Conservation (phyloP, 2,888 invertebrate species). For the Ernsta delagoae region DNA sequence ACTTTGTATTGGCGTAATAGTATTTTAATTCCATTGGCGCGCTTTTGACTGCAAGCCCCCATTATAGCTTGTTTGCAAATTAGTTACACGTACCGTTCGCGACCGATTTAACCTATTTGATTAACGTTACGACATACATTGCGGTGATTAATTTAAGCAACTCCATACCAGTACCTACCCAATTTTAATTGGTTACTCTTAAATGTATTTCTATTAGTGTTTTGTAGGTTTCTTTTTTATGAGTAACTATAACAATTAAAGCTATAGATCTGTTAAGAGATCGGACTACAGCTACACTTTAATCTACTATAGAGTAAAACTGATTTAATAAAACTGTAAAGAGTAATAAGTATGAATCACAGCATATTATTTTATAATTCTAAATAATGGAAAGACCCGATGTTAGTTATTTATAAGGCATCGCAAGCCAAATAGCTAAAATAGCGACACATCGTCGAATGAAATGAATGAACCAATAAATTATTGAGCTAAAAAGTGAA, state of each 20-base stretch:
- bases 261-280: too few species aligned
- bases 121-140: constrained; percentile 29
- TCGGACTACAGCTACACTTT: too few species aligned
- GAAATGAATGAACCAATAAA: not conserved
- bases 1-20: constrained; percentile 80
- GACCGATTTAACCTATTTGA: constrained; percentile 38
- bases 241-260: too few species aligned
- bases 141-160: constrained; percentile 24
- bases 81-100: constrained; percentile 60
- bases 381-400: not conserved
- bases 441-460: constrained; percentile 5
- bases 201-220: not conserved
- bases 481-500: not conserved
- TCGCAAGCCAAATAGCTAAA: not conserved
- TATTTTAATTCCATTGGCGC: constrained; percentile 82
- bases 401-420: not conserved
- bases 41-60: constrained; percentile 70
- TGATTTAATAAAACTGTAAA: too few species aligned
- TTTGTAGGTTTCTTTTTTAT: too few species aligned
- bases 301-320: too few species aligned
- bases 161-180: not conserved
- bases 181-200: constrained; percentile 1
- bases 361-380: not conserved
- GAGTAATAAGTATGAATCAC: too few species aligned
- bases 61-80: constrained; percentile 75